Evolutionary conservation across 1,140 invertebrate genomes (phyloP).

Genomic region (Ceratina japonica): DNA sequence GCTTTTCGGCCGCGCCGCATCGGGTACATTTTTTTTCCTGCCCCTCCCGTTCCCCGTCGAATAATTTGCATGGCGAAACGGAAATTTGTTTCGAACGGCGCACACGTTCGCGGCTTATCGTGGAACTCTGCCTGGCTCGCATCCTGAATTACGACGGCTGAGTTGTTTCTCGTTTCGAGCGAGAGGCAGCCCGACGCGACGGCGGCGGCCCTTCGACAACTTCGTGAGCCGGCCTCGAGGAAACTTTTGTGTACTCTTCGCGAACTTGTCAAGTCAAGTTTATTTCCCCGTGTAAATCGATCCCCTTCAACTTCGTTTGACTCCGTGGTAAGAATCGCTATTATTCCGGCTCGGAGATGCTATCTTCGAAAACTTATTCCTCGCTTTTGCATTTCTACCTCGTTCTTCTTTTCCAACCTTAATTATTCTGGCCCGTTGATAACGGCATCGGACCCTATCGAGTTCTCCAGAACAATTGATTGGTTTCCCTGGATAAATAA

Average conservation of each 20-base stretch:
- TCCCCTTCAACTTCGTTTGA: slow-evolving; percentile 3
- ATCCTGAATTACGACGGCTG: slow-evolving; percentile 24
- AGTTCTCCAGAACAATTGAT: too few species aligned
- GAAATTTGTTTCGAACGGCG: background rate
- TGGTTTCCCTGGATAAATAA: too few species aligned
- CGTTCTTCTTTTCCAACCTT: background rate
- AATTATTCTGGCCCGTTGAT: too few species aligned
- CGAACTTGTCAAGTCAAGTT: slow-evolving; percentile 46
- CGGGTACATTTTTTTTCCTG: too few species aligned
- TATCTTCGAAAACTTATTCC: background rate
- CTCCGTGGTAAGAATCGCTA: background rate
- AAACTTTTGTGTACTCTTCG: slow-evolving; percentile 47
- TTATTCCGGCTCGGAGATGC: background rate
- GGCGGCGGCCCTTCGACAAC: slow-evolving; percentile 24
- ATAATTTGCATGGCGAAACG: background rate
- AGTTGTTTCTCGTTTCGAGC: slow-evolving; percentile 2
- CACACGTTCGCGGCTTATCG: slow-evolving; percentile 5
- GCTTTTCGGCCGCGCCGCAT: background rate
- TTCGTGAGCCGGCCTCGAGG: background rate
- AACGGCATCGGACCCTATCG: too few species aligned
- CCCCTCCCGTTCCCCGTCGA: background rate
- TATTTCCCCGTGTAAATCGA: slow-evolving; percentile 49
- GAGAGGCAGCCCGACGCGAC: background rate
- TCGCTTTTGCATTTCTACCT: background rate
- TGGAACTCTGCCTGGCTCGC: background rate